Base-by-base conservation (phyloP, 2,888 invertebrate genomes). In the Aphidius colemani region DNA sequence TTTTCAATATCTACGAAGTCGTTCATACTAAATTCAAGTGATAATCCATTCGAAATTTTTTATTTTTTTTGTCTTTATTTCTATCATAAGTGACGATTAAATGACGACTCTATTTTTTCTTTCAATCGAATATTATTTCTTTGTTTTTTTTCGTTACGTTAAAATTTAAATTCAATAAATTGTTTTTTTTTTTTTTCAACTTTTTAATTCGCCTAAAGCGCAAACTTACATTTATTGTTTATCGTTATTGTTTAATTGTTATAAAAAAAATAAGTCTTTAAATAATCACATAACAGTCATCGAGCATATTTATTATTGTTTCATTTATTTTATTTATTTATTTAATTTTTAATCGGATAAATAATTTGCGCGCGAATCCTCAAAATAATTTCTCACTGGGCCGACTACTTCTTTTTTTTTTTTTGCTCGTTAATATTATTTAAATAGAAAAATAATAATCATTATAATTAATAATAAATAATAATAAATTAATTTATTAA, bases 221-320 rank as follows among this genome's bases (percentile, higher is more conserved):
- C 43, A 53, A 51, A 30, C 30, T 30, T 30, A 30, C 30, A 30
- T 30, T 30, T 30, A 30, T 30, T 30, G 30, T 60, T 45, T 45
- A 60, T 51, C 43, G 44, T 67, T 70, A 71, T 75, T 72, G 72
- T 74, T 78, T 74, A 39, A 76, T 74, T 72, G 69, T 79, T 78
- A 80, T 80, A 80, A 78, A 80, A 80, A 80, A 80, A 80, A 80
- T 80, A 80, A 80, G 80, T 80, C 80, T 80, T 80, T 77, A 80
- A 80, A 80, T 79, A 80, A 80, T 80, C 78, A 80, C 80, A 80
- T 79, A 79, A 80, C 75, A 80, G 77, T 78, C 73, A 70, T 73
- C 76, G 76, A 78, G 76, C 72, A 75, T 73, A 65, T 43, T 56
- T 55, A 65, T 59, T 63, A 10, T 60, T 55, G 41, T 39, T 48